A percentile compares a stretch with the other conserved stretches of the same genome.
phyloP scores from a whole-genome alignment of 2,888 invertebrate species.

The Autographa pulchrina region DNA sequence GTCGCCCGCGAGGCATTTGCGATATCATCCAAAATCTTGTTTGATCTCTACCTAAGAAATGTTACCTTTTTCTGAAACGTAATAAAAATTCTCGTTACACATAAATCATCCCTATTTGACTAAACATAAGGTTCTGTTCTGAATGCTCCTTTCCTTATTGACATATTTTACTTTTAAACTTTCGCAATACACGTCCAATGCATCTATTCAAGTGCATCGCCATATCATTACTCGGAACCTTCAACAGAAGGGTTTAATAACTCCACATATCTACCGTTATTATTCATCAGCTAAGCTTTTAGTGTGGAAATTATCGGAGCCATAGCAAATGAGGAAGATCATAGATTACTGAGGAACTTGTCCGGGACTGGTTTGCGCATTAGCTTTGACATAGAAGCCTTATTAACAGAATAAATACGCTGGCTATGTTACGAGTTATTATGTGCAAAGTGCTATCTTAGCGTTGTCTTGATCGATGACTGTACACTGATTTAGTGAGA shows the following conservation, averaged over 20 bases:
- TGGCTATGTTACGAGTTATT: conserved; percentile 49
- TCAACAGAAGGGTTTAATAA: conserved; percentile 36
- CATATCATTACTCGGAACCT: conserved; percentile 31
- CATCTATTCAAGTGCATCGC: conserved; percentile 13
- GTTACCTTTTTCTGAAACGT: background rate
- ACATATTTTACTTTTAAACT: background rate
- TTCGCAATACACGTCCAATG: conserved; percentile 16
- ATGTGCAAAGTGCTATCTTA: conserved; percentile 39
- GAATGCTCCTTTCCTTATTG: background rate
- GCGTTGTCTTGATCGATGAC: conserved; percentile 46
- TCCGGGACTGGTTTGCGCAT: conserved; percentile 70
- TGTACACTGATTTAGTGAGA: conserved; percentile 39
- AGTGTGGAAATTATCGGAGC: conserved; percentile 72
- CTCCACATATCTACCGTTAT: conserved; percentile 62
- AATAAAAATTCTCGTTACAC: background rate
- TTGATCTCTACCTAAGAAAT: background rate
- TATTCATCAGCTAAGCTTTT: conserved; percentile 71
- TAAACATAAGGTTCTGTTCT: background rate
- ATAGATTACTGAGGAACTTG: conserved; percentile 67
- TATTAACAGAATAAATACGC: conserved; percentile 57
- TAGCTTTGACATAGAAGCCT: conserved; percentile 73
- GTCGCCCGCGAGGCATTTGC: background rate
- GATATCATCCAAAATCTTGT: background rate
- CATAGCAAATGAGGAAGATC: conserved; percentile 64
- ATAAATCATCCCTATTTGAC: background rate